phyloP scores from a whole-genome alignment of 2,888 invertebrate genomes.

The Sesia bembeciformis region DNA sequence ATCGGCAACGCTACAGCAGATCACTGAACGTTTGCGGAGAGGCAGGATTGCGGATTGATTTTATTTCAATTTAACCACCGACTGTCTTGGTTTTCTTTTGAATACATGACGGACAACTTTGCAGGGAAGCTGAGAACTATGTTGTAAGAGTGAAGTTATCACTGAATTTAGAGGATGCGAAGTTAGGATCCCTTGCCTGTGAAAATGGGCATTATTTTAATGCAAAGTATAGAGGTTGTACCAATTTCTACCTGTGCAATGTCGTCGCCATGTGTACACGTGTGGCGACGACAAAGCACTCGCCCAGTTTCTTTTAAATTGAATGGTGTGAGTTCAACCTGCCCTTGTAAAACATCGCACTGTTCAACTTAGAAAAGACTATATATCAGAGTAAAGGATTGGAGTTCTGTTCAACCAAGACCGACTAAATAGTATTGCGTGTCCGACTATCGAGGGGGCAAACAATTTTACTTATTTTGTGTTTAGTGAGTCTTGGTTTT shows the following conservation, averaged over 20 bases:
- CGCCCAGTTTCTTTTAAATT: constrained; percentile 72
- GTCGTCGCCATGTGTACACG: constrained; percentile 57
- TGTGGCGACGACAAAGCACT: constrained; percentile 40
- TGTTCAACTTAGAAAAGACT: constrained; percentile 74
- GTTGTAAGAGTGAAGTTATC: constrained; percentile 60
- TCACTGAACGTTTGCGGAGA: constrained; percentile 15
- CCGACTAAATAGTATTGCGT: constrained; percentile 66
- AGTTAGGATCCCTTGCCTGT: constrained; percentile 75
- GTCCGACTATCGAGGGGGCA: constrained; percentile 39
- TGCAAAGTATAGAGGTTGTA: constrained; percentile 95
- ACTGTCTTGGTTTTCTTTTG: constrained; percentile 62
- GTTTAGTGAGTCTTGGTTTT: constrained; percentile 76
- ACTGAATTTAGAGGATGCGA: constrained; percentile 65
- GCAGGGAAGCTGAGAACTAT: constrained; percentile 72
- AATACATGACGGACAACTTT: constrained; percentile 67
- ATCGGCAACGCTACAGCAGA: constrained; percentile 9
- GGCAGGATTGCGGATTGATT: constrained; percentile 52
- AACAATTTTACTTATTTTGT: constrained; percentile 47
- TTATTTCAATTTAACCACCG: constrained; percentile 41
- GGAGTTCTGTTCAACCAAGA: constrained; percentile 75
- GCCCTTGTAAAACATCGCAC: constrained; percentile 61
- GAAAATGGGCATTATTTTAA: constrained; percentile 92
- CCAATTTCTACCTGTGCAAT: constrained; percentile 66
- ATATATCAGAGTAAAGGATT: constrained; percentile 63
- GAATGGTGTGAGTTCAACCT: constrained; percentile 69